Evolutionary conservation across 2,888 invertebrate species (phyloP).

Genomic region (Lithophane leautieri): DNA sequence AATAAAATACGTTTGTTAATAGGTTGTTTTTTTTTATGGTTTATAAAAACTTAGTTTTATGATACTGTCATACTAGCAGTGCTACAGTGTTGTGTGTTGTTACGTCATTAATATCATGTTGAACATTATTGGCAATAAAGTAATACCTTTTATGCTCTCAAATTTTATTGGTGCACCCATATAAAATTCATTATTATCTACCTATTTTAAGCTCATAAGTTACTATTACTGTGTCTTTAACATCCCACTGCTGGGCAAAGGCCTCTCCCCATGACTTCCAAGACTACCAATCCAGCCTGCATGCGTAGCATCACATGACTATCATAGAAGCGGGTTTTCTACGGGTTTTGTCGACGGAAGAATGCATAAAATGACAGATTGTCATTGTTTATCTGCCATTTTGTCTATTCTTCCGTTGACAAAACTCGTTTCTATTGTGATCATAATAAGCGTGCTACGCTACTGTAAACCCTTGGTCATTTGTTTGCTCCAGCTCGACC

Average conservation of each 20-base stretch:
- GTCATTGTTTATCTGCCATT: no score
- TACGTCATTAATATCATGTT: constrained; percentile 32
- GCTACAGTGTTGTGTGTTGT: constrained; percentile 29
- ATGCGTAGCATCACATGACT: no score
- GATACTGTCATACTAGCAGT: neutral
- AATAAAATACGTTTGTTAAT: constrained; percentile 17
- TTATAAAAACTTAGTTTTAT: constrained; percentile 42
- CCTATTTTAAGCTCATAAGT: neutral
- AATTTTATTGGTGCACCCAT: constrained; percentile 18
- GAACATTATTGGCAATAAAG: constrained; percentile 36
- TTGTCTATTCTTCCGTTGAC: no score
- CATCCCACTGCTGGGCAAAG: neutral
- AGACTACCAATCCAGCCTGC: neutral
- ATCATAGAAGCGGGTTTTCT: no score
- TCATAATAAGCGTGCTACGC: no score
- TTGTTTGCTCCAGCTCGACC: neutral
- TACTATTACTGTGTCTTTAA: neutral
- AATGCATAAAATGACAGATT: no score
- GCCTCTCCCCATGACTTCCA: neutral
- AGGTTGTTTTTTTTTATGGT: constrained; percentile 22
- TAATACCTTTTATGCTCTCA: constrained; percentile 34
- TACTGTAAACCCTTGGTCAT: neutral
- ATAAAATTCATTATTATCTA: constrained; percentile 7
- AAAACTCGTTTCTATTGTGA: no score
- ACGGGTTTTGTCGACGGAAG: no score